Evolutionary conservation across 2,888 invertebrate genomes (phyloP).

Genomic region (Amiota mariae): DNA sequence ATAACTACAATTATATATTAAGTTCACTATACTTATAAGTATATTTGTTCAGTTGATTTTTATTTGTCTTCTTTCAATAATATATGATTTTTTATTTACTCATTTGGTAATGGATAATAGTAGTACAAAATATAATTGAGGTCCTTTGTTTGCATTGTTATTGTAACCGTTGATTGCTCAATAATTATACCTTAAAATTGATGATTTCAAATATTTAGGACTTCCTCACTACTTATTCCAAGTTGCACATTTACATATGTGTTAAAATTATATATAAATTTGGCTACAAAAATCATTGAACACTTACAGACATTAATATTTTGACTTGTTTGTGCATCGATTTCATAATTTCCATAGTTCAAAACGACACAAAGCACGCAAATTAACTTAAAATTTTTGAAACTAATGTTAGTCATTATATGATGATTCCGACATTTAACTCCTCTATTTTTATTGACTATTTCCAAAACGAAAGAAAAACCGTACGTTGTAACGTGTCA

Average conservation of each 20-base stretch:
- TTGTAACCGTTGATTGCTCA: too few species aligned
- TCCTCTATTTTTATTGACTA: conserved; percentile 37
- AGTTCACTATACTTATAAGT: not conserved
- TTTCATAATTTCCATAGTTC: not conserved
- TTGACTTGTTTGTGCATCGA: conserved; percentile 78
- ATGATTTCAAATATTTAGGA: too few species aligned
- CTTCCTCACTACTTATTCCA: too few species aligned
- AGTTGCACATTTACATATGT: too few species aligned
- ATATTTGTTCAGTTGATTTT: not conserved
- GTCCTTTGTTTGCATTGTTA: too few species aligned
- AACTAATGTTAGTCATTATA: conserved; percentile 39
- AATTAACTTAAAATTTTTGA: conserved; percentile 41
- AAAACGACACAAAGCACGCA: conserved; percentile 43
- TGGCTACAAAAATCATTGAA: not conserved
- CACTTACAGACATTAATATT: conserved; percentile 83
- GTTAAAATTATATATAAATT: too few species aligned
- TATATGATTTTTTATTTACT: too few species aligned
- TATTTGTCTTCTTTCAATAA: conserved; percentile 5
- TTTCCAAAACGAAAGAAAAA: not conserved
- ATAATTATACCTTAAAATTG: too few species aligned
- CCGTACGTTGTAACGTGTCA: conserved; percentile 20
- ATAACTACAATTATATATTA: not conserved
- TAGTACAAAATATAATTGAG: too few species aligned
- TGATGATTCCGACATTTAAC: conserved; percentile 10
- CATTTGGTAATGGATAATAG: too few species aligned